These are phyloP conservation scores for Eupsilia transversa DNA, from an alignment of 2,888 invertebrate species.

Conservation along the genomic window DNA sequence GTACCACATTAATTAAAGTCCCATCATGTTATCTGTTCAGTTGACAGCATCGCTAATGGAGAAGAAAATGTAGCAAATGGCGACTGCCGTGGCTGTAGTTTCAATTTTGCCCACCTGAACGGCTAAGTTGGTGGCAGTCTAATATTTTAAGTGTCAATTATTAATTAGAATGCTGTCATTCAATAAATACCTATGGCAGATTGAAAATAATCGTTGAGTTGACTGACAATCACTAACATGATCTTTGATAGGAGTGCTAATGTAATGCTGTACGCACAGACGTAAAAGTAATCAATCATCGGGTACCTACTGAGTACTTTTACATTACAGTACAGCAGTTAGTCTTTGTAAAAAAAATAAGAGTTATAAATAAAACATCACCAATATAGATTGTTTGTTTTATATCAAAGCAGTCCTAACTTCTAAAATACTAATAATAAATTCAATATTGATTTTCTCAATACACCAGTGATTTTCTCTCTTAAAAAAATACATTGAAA, in stretches of 20 bases:
- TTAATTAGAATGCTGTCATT: background rate
- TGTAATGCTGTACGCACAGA: background rate
- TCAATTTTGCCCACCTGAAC: too few relatives aligned
- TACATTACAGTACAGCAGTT: background rate
- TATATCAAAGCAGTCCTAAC: conserved; percentile 7
- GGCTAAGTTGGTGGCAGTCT: too few relatives aligned
- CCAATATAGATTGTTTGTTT: background rate
- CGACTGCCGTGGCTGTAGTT: too few relatives aligned
- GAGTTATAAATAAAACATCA: conserved; percentile 29
- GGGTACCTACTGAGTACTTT: background rate
- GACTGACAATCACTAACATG: too few relatives aligned
- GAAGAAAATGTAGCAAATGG: too few relatives aligned
- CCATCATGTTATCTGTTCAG: too few relatives aligned
- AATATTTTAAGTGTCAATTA: background rate
- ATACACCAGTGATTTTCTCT: background rate
- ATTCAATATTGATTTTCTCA: conserved; percentile 6
- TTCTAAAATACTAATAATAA: background rate
- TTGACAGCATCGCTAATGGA: too few relatives aligned
- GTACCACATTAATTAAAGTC: background rate
- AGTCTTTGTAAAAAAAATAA: background rate
- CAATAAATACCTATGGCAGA: background rate
- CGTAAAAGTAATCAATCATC: background rate
- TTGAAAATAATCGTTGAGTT: too few relatives aligned
- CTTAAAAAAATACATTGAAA: background rate
- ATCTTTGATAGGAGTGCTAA: background rate